Base-by-base conservation (phyloP, 2,888 invertebrate species). In the Chrysodeixis includens region DNA sequence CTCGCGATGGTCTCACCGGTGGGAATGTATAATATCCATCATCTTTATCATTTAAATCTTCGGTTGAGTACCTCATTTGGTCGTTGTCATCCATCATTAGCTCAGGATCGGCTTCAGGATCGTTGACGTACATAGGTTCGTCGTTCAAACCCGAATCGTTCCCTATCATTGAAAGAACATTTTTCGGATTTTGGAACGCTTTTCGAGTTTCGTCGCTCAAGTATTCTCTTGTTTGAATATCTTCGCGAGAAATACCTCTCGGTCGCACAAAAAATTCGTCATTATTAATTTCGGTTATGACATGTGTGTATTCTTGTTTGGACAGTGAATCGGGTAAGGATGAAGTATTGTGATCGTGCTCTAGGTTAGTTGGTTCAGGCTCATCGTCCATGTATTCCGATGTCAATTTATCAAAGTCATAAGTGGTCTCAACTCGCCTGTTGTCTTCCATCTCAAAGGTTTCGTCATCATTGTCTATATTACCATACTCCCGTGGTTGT, bases 261-360 rank as follows among this genome's bases (percentile, higher is more conserved):
- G 97, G 97, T 78, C 98, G 96, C 70, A 98, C 95, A 88, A 98
- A 98, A 94, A 98, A 98, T 93, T 98, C 98, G 90, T 98, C 98
- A 52, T 97, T 97, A 86, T 98, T 97, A 76, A 98, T 97, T 93
- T 98, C 98, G 92, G 98, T 98, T 83, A 98, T 96, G 3, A 97
- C 97, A 88, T 90, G 94, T 82, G 91, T 93, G 87, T 91, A 92
- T 90, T 95, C 93, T 90, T 91, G 90, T 82, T 92, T 92, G 82
- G 90, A 88, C 82, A 91, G 92, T 87, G 92, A 90, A 62, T 92
- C 86, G n/a, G 90, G 85, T 65, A 86, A 86, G 7, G 91, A 92
- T 69, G 83, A 79, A 69, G 85, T 64, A 62, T 90, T 86, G 16
- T 82, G 85, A 18, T 87, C 84, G 52, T 88, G 83, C 32, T 88